phyloP scores from a whole-genome alignment of 2,113 vertebrate genomes.

The Hystrix cristata region DNA sequence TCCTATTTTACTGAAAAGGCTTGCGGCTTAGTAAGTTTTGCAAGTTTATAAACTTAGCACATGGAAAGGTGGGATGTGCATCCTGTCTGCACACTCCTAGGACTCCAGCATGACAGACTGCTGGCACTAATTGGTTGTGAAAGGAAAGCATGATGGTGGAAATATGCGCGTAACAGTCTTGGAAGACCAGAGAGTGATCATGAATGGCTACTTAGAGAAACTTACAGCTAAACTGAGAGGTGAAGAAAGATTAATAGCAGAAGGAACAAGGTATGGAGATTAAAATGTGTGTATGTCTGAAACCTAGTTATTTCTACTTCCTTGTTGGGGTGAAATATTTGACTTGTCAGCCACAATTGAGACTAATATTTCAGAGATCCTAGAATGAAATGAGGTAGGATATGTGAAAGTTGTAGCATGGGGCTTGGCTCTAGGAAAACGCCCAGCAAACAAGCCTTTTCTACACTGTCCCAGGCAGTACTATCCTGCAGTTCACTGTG shows the following conservation, averaged over 20 bases:
- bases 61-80: neutral
- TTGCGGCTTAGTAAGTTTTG: neutral
- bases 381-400: slow-evolving; percentile 34
- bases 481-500: slow-evolving; percentile 3
- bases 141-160: neutral
- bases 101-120: neutral
- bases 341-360: neutral
- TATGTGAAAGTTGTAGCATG: slow-evolving; percentile 25
- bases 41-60: slow-evolving; percentile 42
- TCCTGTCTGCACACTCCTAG: neutral
- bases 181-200: neutral
- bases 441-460: neutral
- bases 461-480: neutral
- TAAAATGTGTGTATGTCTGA: slow-evolving; percentile 21
- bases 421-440: neutral
- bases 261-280: neutral
- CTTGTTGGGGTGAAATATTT: slow-evolving; percentile 2
- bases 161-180: neutral
- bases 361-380: slow-evolving; percentile 36
- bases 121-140: neutral
- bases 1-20: slow-evolving; percentile 9
- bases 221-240: slow-evolving; percentile 2
- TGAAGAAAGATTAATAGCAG: slow-evolving; percentile 33
- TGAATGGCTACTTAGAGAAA: neutral
- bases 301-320: neutral